Evolutionary conservation across 53 echinoderm and acorn worm genomes (phyloP).

Genomic region (Crossaster papposus): DNA sequence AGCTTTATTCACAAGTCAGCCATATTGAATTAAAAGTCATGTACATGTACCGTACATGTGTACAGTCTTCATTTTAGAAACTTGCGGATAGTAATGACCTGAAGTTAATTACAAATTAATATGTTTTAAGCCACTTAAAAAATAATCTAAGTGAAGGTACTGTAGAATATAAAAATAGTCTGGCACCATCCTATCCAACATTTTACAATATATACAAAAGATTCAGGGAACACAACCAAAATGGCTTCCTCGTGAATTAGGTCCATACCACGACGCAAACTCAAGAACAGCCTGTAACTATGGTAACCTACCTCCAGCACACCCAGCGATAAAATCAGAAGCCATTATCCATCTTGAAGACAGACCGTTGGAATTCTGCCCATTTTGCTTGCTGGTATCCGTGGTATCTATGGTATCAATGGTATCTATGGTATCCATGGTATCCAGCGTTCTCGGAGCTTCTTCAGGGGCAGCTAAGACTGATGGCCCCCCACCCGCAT

Average conservation of each 20-base stretch:
- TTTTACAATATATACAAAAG: too few relatives aligned
- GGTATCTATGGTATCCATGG: too few relatives aligned
- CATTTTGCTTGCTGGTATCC: constrained; percentile 4
- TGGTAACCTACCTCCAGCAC: constrained; percentile 83
- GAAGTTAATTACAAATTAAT: too few relatives aligned
- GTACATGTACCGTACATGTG: too few relatives aligned
- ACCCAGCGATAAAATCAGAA: constrained; percentile 86
- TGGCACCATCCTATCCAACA: too few relatives aligned
- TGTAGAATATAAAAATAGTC: too few relatives aligned
- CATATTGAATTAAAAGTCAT: too few relatives aligned
- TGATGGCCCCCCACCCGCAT: background rate
- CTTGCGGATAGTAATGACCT: too few relatives aligned
- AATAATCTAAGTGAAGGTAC: background rate
- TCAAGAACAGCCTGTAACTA: background rate
- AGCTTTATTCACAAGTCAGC: too few relatives aligned
- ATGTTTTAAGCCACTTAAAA: background rate
- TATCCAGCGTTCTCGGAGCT: background rate
- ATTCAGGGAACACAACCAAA: too few relatives aligned
- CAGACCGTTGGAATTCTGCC: background rate
- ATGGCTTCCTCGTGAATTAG: background rate
- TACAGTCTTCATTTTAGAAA: too few relatives aligned
- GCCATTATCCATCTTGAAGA: constrained; percentile 68
- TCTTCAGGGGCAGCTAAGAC: background rate
- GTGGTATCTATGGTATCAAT: too few relatives aligned
- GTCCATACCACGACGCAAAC: background rate